These are phyloP conservation scores for Mormyrus proboscirostris DNA, from an alignment of 2,797 vertebrate species.

Conservation along the genomic window DNA sequence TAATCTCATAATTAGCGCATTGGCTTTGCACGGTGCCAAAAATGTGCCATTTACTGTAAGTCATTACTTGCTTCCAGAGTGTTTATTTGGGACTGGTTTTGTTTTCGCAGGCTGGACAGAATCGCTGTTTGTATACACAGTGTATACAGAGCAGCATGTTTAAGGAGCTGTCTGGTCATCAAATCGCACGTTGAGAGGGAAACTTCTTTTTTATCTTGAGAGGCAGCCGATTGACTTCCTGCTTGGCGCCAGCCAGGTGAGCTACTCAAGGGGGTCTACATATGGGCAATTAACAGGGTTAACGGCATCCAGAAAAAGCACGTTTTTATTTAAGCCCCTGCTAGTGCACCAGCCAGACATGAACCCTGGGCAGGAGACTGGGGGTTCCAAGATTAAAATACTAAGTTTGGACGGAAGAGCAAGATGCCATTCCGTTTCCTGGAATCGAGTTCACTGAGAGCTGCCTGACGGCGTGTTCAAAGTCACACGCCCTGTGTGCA, in stretches of 20 bases:
- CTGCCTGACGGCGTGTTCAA: background rate
- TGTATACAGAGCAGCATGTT: background rate
- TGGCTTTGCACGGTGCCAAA: slow-evolving; percentile 35
- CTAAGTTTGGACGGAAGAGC: background rate
- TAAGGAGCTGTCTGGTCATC: slow-evolving; percentile 1
- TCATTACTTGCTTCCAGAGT: slow-evolving; percentile 36
- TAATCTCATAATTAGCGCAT: slow-evolving; percentile 45
- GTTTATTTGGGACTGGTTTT: slow-evolving; percentile 42
- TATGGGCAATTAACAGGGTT: background rate
- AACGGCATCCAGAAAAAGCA: background rate
- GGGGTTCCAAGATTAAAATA: background rate
- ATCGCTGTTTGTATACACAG: slow-evolving; percentile 24
- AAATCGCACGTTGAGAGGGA: background rate
- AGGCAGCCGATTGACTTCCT: background rate
- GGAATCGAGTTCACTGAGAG: background rate
- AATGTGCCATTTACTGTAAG: slow-evolving; percentile 40
- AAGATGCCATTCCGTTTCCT: background rate
- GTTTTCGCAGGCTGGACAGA: slow-evolving; percentile 36
- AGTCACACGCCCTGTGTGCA: background rate
- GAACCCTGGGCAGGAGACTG: background rate
- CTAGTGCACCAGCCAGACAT: background rate
- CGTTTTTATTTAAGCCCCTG: background rate
- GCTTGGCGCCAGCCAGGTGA: background rate
- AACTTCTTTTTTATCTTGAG: background rate
- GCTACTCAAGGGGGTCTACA: background rate